phyloP scores from a whole-genome alignment of 2,113 vertebrate species.

The Aleadryas rufinucha region DNA sequence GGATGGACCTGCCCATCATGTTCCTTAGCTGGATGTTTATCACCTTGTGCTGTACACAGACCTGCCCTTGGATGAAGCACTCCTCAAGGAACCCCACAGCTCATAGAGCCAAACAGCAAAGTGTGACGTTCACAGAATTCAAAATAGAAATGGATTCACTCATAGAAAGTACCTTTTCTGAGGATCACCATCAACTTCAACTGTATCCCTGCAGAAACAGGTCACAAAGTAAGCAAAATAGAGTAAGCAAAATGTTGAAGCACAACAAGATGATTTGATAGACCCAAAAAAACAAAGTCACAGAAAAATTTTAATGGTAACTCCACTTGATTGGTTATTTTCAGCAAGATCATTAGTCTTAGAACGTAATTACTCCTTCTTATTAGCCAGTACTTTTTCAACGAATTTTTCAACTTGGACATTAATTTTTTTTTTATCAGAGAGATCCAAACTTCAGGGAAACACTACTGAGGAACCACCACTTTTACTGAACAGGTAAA shows the following conservation, averaged over 20 bases:
- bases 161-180: conserved; percentile 72
- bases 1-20: background rate
- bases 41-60: background rate
- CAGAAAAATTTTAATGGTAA: background rate
- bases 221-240: background rate
- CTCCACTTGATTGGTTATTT: background rate
- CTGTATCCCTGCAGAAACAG: conserved; percentile 70
- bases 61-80: background rate
- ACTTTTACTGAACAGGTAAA: background rate
- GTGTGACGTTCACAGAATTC: background rate
- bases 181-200: conserved; percentile 77
- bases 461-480: background rate
- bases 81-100: background rate
- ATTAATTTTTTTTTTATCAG: background rate
- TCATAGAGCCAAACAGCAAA: background rate
- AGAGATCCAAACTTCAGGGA: background rate
- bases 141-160: background rate
- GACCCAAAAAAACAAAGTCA: background rate
- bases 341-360: background rate
- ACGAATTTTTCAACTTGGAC: background rate
- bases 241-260: background rate
- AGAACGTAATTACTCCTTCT: background rate
- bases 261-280: background rate
- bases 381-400: background rate
- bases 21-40: background rate